Evolutionary conservation across 2,888 invertebrate species (phyloP), one percentile per base, ranked within the genome.

Genomic region (Trachelus tabidus): DNA sequence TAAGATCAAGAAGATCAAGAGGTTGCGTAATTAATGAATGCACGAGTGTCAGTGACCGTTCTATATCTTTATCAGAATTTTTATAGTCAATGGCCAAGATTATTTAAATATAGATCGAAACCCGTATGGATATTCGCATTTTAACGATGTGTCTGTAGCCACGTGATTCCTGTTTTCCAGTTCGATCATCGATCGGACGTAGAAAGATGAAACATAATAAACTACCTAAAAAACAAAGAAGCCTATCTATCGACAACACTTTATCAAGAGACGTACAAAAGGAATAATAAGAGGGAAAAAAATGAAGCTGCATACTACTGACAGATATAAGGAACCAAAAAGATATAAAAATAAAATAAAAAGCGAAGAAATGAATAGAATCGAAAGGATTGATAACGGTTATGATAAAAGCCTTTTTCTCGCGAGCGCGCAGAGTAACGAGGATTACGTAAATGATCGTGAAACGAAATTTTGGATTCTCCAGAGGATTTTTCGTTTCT

Each of bases 271-370:
- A 79, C 76, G 75, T 75, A 82, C 76, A 74, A 68, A 37, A 68
- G 35, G 68, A 76, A 34, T 73, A 56, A 73, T 69, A 31, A 40
- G 73, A 35, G 30, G 73, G 0, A 71, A 68, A 69, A 23, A 69
- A 37, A 69, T 68, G 82, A 77, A 83, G 77, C 80, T 80, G 85
- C 84, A 81, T 83, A 83, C 77, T 84, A 81, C 81, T 82, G 80
- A 80, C 78, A 82, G 71, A 77, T 75, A 69, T 75, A 73, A 33
- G 69, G 12, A 68, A 76, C 23, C n/a, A 35, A 76, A 69, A 31
- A 34, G 34, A 30, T n/a, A 56, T 37, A 30, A 37, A 73, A 33
- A 73, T 76, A 15, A 73, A 69, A 69, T 75, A 68, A 75, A 40
- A 34, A 75, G 31, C 15, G 23, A 75, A 23, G 40, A 40, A 75